phyloP scores from a whole-genome alignment of 2,797 vertebrate species.

The Syndactyla subalaris region DNA sequence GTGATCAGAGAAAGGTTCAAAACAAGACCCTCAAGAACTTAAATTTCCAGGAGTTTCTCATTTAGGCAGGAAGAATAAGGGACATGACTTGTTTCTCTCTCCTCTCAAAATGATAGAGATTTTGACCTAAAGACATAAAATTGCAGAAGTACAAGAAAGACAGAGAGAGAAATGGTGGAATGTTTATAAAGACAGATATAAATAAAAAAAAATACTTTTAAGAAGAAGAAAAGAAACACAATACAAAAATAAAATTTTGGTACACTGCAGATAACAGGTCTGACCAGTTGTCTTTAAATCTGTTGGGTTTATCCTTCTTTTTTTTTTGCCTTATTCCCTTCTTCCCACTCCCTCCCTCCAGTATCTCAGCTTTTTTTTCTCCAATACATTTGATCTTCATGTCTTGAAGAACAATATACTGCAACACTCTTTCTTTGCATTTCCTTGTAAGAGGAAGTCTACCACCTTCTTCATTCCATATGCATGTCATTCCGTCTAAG shows the following conservation, averaged over 20 bases:
- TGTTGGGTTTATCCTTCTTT: background rate
- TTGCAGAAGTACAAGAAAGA: background rate
- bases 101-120: background rate
- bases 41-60: background rate
- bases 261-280: background rate
- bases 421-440: background rate
- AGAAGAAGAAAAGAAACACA: background rate
- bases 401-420: background rate
- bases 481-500: background rate
- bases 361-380: background rate
- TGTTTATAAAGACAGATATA: background rate
- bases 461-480: background rate
- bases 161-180: background rate
- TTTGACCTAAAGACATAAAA: background rate
- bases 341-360: accelerated
- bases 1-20: background rate
- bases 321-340: background rate
- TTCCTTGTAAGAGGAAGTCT: background rate
- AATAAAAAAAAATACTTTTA: background rate
- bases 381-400: background rate
- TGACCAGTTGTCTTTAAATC: background rate
- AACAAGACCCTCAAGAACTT: background rate
- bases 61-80: background rate
- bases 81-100: background rate
- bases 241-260: background rate